phyloP scores from a whole-genome alignment of 2,888 invertebrate species.

The Rhagonycha fulva region DNA sequence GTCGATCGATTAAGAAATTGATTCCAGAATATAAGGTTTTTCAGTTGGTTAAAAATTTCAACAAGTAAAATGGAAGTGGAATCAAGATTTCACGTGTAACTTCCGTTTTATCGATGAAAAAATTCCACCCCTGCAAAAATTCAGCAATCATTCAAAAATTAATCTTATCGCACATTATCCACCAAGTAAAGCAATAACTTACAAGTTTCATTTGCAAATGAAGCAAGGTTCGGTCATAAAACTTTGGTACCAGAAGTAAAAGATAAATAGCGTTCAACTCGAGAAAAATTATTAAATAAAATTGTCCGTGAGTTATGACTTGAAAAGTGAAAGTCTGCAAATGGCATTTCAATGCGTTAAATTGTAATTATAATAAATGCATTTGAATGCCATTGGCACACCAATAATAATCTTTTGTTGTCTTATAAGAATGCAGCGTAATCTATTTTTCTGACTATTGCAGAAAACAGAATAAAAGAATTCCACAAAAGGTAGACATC shows the following conservation, averaged over 20 bases:
- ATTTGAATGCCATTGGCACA: background rate
- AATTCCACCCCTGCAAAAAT: no score
- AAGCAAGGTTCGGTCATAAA: background rate
- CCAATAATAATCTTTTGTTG: background rate
- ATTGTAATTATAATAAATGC: background rate
- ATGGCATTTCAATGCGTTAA: background rate
- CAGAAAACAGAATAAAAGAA: background rate
- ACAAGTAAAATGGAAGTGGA: no score
- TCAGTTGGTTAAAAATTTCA: no score
- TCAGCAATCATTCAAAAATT: background rate
- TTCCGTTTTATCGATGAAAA: no score
- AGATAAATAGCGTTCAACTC: background rate
- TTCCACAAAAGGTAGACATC: background rate
- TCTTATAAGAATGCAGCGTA: background rate
- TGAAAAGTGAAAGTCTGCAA: background rate
- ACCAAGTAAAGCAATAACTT: background rate
- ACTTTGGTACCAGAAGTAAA: background rate
- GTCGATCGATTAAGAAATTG: no score
- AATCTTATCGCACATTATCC: background rate
- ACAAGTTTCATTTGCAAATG: background rate
- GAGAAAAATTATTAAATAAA: background rate
- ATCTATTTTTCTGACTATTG: no score
- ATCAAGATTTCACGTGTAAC: no score
- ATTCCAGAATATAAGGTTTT: no score
- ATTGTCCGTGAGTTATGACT: background rate